Evolutionary conservation across 2,797 vertebrate genomes (phyloP).

Genomic region (Micropoecilia bifurca): DNA sequence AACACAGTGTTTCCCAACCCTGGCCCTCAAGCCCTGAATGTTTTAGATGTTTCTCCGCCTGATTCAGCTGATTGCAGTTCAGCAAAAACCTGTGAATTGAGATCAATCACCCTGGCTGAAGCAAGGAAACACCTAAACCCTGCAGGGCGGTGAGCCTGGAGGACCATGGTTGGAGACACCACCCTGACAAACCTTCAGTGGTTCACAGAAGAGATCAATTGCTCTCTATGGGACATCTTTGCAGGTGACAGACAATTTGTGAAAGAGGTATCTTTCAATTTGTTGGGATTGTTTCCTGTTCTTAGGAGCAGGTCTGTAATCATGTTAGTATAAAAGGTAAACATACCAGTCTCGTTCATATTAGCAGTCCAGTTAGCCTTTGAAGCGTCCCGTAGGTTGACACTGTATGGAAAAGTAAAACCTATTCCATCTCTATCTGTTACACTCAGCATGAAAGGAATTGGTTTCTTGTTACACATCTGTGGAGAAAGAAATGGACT

Average conservation of each 20-base stretch:
- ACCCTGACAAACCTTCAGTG: neutral
- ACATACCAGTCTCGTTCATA: constrained; percentile 44
- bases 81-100: too few relatives aligned
- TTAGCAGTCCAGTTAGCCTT: constrained; percentile 81
- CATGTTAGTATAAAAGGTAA: too few relatives aligned
- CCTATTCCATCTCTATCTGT: constrained; percentile 84
- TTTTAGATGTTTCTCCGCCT: too few relatives aligned
- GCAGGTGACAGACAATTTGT: neutral
- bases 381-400: constrained; percentile 41
- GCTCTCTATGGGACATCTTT: neutral
- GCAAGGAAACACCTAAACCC: too few relatives aligned
- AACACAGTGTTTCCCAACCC: too few relatives aligned
- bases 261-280: neutral
- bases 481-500: constrained; percentile 20
- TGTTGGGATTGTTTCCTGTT: neutral
- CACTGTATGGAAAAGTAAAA: constrained; percentile 81
- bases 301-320: neutral
- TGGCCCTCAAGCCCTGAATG: too few relatives aligned
- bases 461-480: constrained; percentile 82
- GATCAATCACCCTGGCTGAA: too few relatives aligned
- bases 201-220: neutral
- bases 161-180: too few relatives aligned
- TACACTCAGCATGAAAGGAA: constrained; percentile 77
- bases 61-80: too few relatives aligned
- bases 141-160: too few relatives aligned